These are phyloP conservation scores for Bungarus multicinctus DNA, from an alignment of 2,113 vertebrate genomes.

Conservation along the genomic window DNA sequence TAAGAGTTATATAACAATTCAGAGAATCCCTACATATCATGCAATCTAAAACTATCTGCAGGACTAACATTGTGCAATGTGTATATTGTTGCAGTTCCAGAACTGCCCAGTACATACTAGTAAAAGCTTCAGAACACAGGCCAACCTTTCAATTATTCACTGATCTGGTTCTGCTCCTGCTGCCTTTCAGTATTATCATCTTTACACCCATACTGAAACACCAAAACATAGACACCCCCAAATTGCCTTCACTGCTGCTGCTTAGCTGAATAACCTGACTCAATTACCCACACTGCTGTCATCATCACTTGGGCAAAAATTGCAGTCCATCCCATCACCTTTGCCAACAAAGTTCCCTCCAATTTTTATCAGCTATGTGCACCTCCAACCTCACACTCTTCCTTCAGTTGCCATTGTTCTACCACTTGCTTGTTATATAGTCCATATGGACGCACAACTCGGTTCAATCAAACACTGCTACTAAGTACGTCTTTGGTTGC, in stretches of 20 bases:
- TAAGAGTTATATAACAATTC: background rate
- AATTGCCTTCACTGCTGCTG: background rate
- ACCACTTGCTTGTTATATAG: background rate
- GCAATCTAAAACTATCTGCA: background rate
- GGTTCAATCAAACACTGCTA: background rate
- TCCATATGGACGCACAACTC: background rate
- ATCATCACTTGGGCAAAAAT: background rate
- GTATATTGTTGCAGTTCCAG: background rate
- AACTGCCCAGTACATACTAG: background rate
- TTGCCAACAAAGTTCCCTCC: background rate
- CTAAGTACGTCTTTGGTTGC: background rate
- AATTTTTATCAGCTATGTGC: background rate
- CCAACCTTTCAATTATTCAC: background rate
- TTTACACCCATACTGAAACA: background rate
- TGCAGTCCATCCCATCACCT: background rate
- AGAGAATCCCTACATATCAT: background rate
- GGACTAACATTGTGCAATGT: background rate
- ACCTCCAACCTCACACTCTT: background rate
- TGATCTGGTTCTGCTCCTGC: background rate
- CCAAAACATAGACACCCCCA: background rate
- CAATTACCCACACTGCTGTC: background rate
- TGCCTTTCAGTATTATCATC: background rate
- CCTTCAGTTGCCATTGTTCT: background rate
- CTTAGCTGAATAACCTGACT: background rate
- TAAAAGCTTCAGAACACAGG: background rate